Evolutionary conservation across 2,797 vertebrate genomes (phyloP).

Genomic region (Lacerta agilis): DNA sequence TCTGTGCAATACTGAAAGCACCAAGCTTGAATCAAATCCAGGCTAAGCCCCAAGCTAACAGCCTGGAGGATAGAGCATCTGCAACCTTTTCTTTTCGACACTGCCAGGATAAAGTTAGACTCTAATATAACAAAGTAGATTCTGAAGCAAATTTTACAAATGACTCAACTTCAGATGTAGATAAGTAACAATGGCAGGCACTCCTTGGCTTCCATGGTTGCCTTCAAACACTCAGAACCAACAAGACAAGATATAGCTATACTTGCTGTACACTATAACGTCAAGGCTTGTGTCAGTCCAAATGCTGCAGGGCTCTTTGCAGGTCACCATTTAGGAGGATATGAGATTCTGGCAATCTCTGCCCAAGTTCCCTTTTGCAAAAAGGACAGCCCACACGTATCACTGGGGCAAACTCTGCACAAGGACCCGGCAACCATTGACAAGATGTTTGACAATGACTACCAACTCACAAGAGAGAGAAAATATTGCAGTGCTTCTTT

Average conservation of each 20-base stretch:
- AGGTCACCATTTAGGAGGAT: neutral
- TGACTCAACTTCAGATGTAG: neutral
- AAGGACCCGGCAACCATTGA: neutral
- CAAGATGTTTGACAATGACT: neutral
- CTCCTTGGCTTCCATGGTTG: neutral
- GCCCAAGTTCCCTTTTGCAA: neutral
- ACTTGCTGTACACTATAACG: neutral
- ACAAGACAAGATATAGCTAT: neutral
- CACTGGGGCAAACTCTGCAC: neutral
- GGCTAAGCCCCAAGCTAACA: neutral
- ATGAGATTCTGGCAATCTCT: neutral
- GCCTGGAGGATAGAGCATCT: neutral
- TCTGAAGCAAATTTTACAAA: neutral
- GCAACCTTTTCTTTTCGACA: neutral
- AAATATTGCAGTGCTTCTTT: neutral
- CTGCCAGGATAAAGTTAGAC: neutral
- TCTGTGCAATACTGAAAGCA: neutral
- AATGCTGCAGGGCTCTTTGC: neutral
- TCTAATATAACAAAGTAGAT: neutral
- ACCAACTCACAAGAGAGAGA: neutral
- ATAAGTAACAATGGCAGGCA: neutral
- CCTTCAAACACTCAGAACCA: neutral
- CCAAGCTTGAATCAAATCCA: neutral
- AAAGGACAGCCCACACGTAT: neutral
- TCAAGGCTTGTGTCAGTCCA: neutral